These are phyloP conservation scores for Diprion similis DNA, from an alignment of 1,140 invertebrate genomes.

Conservation along the genomic window DNA sequence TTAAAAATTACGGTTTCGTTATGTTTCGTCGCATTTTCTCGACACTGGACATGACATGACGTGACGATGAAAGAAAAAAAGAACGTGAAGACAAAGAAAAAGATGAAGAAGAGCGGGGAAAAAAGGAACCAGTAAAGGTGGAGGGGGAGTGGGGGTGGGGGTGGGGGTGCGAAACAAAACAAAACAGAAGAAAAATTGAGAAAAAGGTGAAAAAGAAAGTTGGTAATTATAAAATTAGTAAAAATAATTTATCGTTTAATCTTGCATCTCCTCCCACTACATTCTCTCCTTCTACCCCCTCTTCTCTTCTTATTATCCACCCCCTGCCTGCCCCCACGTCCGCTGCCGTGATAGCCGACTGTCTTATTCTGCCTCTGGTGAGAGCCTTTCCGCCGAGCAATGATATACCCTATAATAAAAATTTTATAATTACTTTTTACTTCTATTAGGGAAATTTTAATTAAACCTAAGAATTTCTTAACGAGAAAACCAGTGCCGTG, in stretches of 20 bases:
- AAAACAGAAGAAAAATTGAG: constrained; percentile 20
- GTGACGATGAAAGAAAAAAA: background rate
- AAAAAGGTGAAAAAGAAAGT: constrained; percentile 5
- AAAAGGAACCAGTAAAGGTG: background rate
- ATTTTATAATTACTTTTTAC: constrained; percentile 58
- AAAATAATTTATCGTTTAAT: constrained; percentile 56
- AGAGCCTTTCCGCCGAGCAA: constrained; percentile 17
- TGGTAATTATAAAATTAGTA: constrained; percentile 52
- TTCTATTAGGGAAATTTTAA: constrained; percentile 55
- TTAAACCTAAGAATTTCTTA: constrained; percentile 54
- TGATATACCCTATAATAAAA: constrained; percentile 52
- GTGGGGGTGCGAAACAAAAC: background rate
- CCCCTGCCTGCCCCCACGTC: constrained; percentile 13
- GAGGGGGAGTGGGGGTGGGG: background rate
- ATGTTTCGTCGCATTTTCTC: background rate
- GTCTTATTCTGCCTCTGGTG: constrained; percentile 4
- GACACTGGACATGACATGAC: background rate
- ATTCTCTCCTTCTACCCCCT: constrained; percentile 8
- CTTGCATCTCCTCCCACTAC: constrained; percentile 37
- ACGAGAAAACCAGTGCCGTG: constrained; percentile 38
- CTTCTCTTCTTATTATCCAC: constrained; percentile 9
- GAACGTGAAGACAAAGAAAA: constrained; percentile 3
- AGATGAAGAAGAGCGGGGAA: background rate
- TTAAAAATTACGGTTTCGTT: background rate
- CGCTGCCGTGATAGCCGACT: background rate